Evolutionary conservation across 1,140 invertebrate genomes (phyloP).

Genomic region (Ladona fulva): DNA sequence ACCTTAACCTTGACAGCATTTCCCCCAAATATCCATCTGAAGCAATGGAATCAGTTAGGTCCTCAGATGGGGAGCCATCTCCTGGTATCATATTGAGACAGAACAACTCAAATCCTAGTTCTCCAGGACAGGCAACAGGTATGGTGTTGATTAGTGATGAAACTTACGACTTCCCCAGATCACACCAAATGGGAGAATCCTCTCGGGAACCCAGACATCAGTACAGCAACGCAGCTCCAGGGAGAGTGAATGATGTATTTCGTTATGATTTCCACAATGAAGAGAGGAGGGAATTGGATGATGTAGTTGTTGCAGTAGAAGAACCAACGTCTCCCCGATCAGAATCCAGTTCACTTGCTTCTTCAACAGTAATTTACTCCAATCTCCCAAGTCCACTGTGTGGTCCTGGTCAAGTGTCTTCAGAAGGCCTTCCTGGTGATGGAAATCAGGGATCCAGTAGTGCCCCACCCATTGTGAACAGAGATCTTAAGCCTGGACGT

Average conservation of each 20-base stretch:
- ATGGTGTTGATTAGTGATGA: constrained; percentile 43
- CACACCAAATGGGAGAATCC: constrained; percentile 40
- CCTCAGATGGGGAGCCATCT: neutral
- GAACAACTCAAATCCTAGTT: neutral
- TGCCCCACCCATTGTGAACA: constrained; percentile 61
- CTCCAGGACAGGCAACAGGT: neutral
- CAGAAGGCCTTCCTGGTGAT: constrained; percentile 22
- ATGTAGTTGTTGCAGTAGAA: constrained; percentile 16
- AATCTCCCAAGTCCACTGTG: constrained; percentile 47
- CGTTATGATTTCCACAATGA: constrained; percentile 46
- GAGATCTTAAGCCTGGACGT: constrained; percentile 65
- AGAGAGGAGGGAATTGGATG: constrained; percentile 26
- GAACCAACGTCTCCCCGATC: constrained; percentile 32
- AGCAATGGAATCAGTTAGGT: neutral
- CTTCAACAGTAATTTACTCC: constrained; percentile 38
- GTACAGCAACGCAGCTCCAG: constrained; percentile 61
- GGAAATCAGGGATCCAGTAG: constrained; percentile 26
- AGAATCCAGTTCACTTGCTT: constrained; percentile 22
- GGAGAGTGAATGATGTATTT: constrained; percentile 43
- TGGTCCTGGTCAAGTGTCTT: constrained; percentile 30
- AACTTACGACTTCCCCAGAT: constrained; percentile 62
- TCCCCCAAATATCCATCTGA: constrained; percentile 18
- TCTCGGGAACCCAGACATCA: constrained; percentile 44
- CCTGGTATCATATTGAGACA: neutral
- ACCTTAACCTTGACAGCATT: constrained; percentile 27